Conservation (phyloP, 2,797 vertebrate species). For the Labeo calbasu region DNA sequence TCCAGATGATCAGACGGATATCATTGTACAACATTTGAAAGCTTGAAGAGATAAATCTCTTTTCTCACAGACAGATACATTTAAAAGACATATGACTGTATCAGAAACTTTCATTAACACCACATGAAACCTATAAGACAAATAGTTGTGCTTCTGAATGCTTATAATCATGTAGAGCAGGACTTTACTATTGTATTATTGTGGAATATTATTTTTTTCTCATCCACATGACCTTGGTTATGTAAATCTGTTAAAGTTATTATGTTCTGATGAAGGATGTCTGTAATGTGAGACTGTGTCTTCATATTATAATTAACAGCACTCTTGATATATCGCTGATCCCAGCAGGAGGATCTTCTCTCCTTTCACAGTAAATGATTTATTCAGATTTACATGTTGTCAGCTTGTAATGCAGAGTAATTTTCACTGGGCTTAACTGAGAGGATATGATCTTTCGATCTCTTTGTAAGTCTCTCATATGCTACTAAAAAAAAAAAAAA, state of each 20-base stretch:
- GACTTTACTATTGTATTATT: background rate
- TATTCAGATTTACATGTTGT: background rate
- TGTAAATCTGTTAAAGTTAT: background rate
- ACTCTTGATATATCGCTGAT: background rate
- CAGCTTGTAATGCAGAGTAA: background rate
- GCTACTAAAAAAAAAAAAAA: background rate
- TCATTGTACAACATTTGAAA: background rate
- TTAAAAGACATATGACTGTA: background rate
- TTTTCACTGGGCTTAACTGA: background rate
- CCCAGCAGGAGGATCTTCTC: background rate
- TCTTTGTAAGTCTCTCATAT: background rate
- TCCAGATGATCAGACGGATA: background rate
- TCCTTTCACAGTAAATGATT: slow-evolving; percentile 3
- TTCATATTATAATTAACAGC: slow-evolving; percentile 3
- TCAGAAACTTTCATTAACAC: background rate
- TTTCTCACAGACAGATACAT: background rate
- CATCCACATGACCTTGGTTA: background rate
- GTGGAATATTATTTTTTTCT: background rate
- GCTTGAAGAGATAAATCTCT: background rate
- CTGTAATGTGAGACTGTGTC: background rate
- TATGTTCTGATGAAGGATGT: background rate
- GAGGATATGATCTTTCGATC: background rate
- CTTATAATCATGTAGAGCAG: background rate
- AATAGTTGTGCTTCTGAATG: background rate
- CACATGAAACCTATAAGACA: background rate